A percentile compares a stretch with the other conserved stretches of the same genome.
phyloP scores from a whole-genome alignment of 2,113 vertebrate genomes.

The Numenius arquata region DNA sequence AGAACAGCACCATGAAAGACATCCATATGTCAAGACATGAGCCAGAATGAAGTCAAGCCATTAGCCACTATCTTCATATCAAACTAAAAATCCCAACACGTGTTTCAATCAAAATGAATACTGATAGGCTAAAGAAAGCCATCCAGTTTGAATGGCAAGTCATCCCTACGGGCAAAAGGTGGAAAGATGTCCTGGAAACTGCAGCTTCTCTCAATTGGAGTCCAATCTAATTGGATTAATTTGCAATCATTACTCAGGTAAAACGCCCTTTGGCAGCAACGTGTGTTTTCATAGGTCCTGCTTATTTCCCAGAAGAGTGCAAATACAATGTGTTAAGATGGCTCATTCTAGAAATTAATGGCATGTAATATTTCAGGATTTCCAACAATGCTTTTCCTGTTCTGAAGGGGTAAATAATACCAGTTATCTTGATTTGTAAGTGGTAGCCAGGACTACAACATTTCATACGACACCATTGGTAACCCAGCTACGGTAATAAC shows the following conservation, averaged over 20 bases:
- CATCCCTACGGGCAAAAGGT: accelerated
- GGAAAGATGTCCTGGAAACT: background rate
- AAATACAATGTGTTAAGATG: background rate
- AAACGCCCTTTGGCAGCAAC: background rate
- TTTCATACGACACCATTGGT: accelerated
- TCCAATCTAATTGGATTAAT: background rate
- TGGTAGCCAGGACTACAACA: background rate
- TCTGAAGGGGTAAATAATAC: background rate
- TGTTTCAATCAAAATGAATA: background rate
- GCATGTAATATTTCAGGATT: background rate
- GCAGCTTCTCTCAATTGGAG: background rate
- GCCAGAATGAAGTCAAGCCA: background rate
- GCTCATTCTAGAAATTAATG: background rate
- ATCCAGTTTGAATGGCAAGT: background rate
- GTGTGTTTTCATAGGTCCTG: background rate
- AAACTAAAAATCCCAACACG: background rate
- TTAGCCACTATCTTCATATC: background rate
- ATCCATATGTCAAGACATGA: accelerated
- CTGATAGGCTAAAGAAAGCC: background rate
- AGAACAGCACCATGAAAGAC: background rate
- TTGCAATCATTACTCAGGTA: background rate
- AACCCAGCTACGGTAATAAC: background rate
- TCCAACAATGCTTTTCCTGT: background rate
- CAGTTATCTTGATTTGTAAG: background rate
- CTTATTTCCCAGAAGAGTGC: background rate